phyloP scores from a whole-genome alignment of 1,140 invertebrate genomes.

The Drosophila tsacasi region DNA sequence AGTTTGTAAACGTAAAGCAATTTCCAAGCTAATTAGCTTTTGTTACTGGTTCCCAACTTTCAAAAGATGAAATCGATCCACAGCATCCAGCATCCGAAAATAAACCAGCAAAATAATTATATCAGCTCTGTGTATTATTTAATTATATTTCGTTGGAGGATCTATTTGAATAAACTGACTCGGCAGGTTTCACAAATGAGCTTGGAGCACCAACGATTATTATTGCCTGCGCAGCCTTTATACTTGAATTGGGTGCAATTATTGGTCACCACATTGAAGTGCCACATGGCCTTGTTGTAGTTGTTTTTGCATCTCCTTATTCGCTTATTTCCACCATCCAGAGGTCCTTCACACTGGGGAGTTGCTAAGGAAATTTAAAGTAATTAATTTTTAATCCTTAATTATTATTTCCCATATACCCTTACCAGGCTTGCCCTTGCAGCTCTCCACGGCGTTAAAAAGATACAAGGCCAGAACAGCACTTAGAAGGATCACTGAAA shows the following conservation, averaged over 20 bases:
- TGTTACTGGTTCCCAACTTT: slow-evolving; percentile 43
- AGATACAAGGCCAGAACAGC: neutral
- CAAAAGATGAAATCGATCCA: slow-evolving; percentile 32
- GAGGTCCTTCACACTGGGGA: slow-evolving; percentile 4
- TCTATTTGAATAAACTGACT: neutral
- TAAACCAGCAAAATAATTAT: slow-evolving; percentile 46
- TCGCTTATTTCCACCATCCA: neutral
- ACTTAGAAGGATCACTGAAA: neutral
- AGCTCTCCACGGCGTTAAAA: neutral
- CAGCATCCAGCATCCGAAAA: slow-evolving; percentile 16
- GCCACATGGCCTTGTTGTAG: slow-evolving; percentile 13
- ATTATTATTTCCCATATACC: neutral
- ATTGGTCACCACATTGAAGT: neutral
- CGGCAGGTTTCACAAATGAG: slow-evolving; percentile 4
- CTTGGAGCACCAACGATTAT: slow-evolving; percentile 37
- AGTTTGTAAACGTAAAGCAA: slow-evolving; percentile 23
- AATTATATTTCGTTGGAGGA: neutral
- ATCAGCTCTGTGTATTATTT: neutral
- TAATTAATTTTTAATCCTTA: neutral
- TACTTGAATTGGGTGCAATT: slow-evolving; percentile 13
- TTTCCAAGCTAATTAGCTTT: slow-evolving; percentile 45
- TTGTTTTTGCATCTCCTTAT: neutral
- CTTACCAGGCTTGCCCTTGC: slow-evolving; percentile 1
- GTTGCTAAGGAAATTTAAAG: neutral
- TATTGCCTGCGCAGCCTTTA: slow-evolving; percentile 25